Evolutionary conservation across 1,140 invertebrate species (phyloP).

Genomic region (Mizuhopecten yessoensis): DNA sequence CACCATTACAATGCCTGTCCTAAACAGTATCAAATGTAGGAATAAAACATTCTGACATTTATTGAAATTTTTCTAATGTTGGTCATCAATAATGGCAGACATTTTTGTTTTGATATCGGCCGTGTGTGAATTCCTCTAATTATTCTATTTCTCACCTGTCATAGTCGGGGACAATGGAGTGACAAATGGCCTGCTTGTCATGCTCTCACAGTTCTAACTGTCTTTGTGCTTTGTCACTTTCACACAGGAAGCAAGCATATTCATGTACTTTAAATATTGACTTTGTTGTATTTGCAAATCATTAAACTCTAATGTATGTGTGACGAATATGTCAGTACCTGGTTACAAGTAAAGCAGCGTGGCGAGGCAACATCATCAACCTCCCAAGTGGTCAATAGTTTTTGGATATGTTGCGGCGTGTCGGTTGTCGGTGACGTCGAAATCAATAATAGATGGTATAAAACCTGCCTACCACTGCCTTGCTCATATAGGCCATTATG

Average conservation of each 20-base stretch:
- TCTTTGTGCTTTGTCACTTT: conserved; percentile 19
- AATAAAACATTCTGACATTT: no score
- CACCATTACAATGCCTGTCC: background rate
- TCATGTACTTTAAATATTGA: conserved; percentile 34
- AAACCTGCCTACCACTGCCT: background rate
- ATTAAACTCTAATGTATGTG: background rate
- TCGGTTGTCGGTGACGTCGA: background rate
- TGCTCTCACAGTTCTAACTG: background rate
- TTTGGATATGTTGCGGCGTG: background rate
- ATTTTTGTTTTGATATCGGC: background rate
- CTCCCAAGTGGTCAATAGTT: background rate
- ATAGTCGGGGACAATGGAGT: background rate
- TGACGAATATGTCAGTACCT: background rate
- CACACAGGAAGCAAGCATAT: conserved; percentile 31
- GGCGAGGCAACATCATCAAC: background rate
- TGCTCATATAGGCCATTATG: background rate
- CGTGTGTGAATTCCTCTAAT: background rate
- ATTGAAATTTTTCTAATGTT: background rate
- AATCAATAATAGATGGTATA: background rate
- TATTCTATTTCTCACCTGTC: background rate
- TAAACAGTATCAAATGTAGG: no score
- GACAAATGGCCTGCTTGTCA: conserved; percentile 1
- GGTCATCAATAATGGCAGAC: background rate
- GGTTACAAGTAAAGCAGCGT: background rate
- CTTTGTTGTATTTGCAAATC: background rate